phyloP scores from a whole-genome alignment of 2,888 invertebrate species.

The Acholoe squamosa region DNA sequence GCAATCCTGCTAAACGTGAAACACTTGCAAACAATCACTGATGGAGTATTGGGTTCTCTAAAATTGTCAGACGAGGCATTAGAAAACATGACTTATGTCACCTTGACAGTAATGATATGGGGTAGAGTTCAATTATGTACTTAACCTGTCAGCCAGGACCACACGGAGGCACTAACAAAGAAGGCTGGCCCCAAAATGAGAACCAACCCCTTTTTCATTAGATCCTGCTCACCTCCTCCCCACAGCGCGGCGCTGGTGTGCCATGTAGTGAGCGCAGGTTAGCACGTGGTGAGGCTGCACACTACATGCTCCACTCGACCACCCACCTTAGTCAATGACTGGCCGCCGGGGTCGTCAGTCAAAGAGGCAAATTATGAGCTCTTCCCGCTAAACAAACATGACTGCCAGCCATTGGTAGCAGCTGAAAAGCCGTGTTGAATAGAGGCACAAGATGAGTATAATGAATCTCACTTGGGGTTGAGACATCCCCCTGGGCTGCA shows the following conservation, averaged over 20 bases:
- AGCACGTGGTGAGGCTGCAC: slow-evolving; percentile 9
- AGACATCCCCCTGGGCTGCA: slow-evolving; percentile 8
- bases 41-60: neutral
- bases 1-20: neutral
- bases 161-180: slow-evolving; percentile 48
- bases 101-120: slow-evolving; percentile 56
- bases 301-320: neutral
- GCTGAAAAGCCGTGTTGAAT: slow-evolving; percentile 37
- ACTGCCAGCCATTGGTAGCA: slow-evolving; percentile 25
- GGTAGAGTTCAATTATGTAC: slow-evolving; percentile 52
- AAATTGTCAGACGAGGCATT: neutral
- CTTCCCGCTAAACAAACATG: slow-evolving; percentile 56
- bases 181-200: slow-evolving; percentile 1
- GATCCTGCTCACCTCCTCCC: neutral
- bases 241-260: slow-evolving; percentile 43
- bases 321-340: slow-evolving; percentile 1
- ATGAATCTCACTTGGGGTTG: slow-evolving; percentile 28
- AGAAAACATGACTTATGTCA: slow-evolving; percentile 35
- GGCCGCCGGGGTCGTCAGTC: slow-evolving; percentile 5
- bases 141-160: slow-evolving; percentile 29
- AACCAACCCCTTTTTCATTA: neutral
- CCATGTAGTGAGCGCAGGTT: slow-evolving; percentile 4
- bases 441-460: slow-evolving; percentile 42
- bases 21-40: slow-evolving; percentile 2
- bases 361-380: slow-evolving; percentile 32